Evolutionary conservation across 2,113 vertebrate genomes (phyloP), one percentile per base, ranked within the genome.

Genomic region (Kryptolebias marmoratus): DNA sequence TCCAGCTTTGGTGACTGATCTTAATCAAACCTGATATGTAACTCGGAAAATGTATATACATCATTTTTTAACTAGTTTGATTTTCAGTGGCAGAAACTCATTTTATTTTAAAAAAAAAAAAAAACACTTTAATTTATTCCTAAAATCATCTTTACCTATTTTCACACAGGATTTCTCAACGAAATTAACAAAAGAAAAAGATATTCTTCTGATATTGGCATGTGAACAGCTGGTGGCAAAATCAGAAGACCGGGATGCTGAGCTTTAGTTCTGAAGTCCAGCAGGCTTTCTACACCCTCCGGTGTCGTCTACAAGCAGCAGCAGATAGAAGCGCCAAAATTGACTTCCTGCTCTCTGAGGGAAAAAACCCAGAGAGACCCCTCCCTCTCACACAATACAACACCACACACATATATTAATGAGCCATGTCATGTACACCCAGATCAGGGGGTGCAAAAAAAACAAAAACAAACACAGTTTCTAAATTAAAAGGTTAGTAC

Each of bases 171-270:
- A 89, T 87, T 88, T 84, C 58, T 90, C 79, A 89, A 92, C 91
- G 81, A 91, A 91, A 92, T 80, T 68, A 81, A 85, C 76, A 85
- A 48, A 76, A 68, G 39, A 44, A 93, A 86, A 89, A 91, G 92
- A 93, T 89, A 81, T 77, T 85, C 75, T 87, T 88, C 84, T 72
- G 94, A 95, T 96, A 96, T 98, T 98, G 96, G 96, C 96, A 94
- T 97, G 95, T 96, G 95, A 97, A 96, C 94, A 96, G 95, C 95
- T 96, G 94, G 94, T 95, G 94, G 95, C 95, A 95, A 95, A 94
- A 93, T 95, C 93, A 94, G 93, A 79, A 90, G 90, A 92, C 94
- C 92, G 62, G 66, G 45, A 74, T 47, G 77, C 81, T 79, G 77
- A 77, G 75, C 77, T 78, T 73, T 66, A 78, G 71, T 83, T 81